Conservation (phyloP, 2,888 invertebrate genomes). For the Platycheirus albimanus region DNA sequence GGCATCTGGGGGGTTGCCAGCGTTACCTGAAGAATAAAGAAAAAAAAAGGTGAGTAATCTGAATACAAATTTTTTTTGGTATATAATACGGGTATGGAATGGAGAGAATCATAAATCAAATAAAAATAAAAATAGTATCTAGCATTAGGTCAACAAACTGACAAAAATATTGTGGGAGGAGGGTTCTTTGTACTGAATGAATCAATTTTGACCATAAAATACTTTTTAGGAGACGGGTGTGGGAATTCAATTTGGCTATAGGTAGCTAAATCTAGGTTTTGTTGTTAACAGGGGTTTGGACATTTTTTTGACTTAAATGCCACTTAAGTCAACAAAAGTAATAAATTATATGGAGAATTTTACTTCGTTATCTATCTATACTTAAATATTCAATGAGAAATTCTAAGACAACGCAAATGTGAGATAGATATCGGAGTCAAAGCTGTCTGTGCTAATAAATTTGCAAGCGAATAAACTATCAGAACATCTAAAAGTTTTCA, state of each 20-base stretch:
- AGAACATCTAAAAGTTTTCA: too few species aligned
- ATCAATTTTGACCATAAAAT: constrained; percentile 11
- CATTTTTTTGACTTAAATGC: constrained; percentile 12
- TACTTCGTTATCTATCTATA: too few species aligned
- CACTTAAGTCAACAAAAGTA: neutral
- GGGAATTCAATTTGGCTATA: constrained; percentile 1
- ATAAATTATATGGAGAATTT: too few species aligned
- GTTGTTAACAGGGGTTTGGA: neutral
- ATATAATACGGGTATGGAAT: neutral
- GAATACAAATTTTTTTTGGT: constrained; percentile 15
- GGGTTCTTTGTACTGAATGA: constrained; percentile 15
- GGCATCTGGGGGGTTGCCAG: constrained; percentile 85
- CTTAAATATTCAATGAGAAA: too few species aligned
- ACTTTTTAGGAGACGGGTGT: neutral
- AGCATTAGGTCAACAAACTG: constrained; percentile 33
- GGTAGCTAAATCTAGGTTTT: neutral
- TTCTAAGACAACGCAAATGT: too few species aligned
- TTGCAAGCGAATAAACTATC: too few species aligned
- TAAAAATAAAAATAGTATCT: constrained; percentile 31
- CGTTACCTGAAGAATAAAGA: constrained; percentile 71
- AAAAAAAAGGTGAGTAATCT: constrained; percentile 25
- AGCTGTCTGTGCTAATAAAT: too few species aligned
- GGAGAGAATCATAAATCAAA: constrained; percentile 39
- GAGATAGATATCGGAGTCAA: too few species aligned
- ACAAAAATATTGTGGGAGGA: constrained; percentile 1